These are phyloP conservation scores for Peromyscus maniculatus DNA, from an alignment of 2,113 vertebrate species.

Conservation along the genomic window DNA sequence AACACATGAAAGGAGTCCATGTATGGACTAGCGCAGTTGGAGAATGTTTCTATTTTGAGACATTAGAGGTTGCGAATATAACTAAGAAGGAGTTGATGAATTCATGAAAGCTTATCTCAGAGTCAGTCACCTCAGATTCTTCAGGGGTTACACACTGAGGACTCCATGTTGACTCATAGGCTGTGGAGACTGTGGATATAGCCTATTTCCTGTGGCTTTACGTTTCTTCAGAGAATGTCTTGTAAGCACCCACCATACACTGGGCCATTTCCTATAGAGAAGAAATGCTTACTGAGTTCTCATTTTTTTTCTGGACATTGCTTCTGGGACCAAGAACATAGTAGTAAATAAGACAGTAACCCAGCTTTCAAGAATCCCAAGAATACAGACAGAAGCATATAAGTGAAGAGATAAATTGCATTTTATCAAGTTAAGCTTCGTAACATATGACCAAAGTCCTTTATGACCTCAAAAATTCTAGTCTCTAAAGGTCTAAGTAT, in stretches of 20 bases:
- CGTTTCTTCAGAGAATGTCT: neutral
- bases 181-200: neutral
- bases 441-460: neutral
- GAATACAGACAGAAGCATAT: neutral
- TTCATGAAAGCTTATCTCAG: neutral
- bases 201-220: neutral
- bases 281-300: neutral
- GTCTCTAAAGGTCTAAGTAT: neutral
- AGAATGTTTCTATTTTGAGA: constrained; percentile 21
- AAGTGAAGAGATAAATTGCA: neutral
- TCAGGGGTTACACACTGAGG: neutral
- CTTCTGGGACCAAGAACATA: neutral
- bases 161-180: neutral
- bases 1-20: neutral
- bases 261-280: neutral
- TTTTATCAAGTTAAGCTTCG: neutral
- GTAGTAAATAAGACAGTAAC: neutral
- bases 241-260: neutral
- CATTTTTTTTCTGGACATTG: neutral
- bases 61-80: neutral
- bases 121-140: neutral
- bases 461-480: constrained; percentile 48
- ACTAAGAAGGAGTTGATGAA: neutral
- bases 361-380: neutral
- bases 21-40: neutral